These are phyloP conservation scores for Tor tambroides DNA, from an alignment of 2,113 vertebrate species.

Conservation along the genomic window DNA sequence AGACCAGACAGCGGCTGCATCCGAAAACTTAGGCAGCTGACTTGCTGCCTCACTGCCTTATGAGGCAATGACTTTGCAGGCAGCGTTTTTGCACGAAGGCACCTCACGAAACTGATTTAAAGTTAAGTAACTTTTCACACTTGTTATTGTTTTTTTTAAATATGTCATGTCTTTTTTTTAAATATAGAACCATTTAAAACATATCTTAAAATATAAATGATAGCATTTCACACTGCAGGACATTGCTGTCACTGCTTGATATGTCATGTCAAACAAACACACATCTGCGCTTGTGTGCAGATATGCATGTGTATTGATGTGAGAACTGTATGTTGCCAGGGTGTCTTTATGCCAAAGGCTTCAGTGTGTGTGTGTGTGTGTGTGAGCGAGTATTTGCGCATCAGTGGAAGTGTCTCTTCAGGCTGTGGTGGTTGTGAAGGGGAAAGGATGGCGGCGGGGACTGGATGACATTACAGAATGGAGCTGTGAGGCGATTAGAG, in stretches of 20 bases:
- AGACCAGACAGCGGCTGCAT: too few relatives aligned
- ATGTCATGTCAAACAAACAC: background rate
- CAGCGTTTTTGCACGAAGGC: too few relatives aligned
- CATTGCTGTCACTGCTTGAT: background rate
- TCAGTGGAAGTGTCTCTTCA: constrained; percentile 36
- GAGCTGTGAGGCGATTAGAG: constrained; percentile 55
- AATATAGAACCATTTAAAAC: too few relatives aligned
- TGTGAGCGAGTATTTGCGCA: constrained; percentile 33
- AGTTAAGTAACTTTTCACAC: too few relatives aligned
- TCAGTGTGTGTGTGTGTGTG: background rate
- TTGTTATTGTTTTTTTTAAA: too few relatives aligned
- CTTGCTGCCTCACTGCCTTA: too few relatives aligned
- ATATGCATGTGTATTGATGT: background rate
- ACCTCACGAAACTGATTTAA: too few relatives aligned
- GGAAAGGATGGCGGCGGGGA: constrained; percentile 39
- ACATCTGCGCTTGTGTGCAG: background rate
- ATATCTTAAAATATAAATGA: background rate
- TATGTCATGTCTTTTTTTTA: too few relatives aligned
- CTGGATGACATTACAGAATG: constrained; percentile 57
- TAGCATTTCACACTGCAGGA: background rate
- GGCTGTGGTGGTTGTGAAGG: constrained; percentile 12
- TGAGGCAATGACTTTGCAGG: too few relatives aligned
- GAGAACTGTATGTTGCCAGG: constrained; percentile 11
- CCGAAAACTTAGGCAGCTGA: too few relatives aligned
- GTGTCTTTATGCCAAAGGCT: constrained; percentile 17